Percentiles rank a stretch among this genome's conserved stretches.
Evolutionary conservation across 2,888 invertebrate genomes (phyloP).

Genomic region (Nudaria mundana): DNA sequence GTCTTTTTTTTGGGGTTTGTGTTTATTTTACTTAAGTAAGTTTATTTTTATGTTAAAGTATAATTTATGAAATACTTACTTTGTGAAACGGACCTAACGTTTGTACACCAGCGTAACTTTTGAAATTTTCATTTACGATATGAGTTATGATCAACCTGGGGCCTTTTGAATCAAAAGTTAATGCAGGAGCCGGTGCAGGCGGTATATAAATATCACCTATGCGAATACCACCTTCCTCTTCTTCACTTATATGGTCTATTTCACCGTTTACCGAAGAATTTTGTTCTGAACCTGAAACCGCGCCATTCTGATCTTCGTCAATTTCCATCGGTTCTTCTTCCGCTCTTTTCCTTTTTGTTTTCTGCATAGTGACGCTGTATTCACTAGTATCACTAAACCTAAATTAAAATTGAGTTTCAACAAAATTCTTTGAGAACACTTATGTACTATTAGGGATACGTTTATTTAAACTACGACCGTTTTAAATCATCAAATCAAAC

Average conservation of each 20-base stretch:
- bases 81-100: constrained; percentile 97
- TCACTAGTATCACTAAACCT: background rate
- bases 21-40: background rate
- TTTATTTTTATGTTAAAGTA: background rate
- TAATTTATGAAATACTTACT: constrained; percentile 74
- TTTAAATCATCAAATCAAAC: too few species aligned
- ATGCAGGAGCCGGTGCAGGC: constrained; percentile 85
- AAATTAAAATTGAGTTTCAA: background rate
- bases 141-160: constrained; percentile 94
- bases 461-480: too few species aligned
- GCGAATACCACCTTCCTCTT: constrained; percentile 86
- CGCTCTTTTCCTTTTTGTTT: constrained; percentile 47
- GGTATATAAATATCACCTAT: constrained; percentile 93
- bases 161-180: constrained; percentile 87
- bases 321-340: constrained; percentile 67
- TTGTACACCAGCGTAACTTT: constrained; percentile 95
- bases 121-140: constrained; percentile 96
- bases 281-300: constrained; percentile 26
- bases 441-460: too few species aligned
- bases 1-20: too few species aligned
- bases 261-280: constrained; percentile 44
- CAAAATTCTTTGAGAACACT: too few species aligned
- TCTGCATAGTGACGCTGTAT: constrained; percentile 41
- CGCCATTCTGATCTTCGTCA: constrained; percentile 43
- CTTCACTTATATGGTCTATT: constrained; percentile 70